Evolutionary conservation across 1,140 invertebrate species (phyloP), one percentile per base, ranked within the genome.

Genomic region (Megathymus violae): DNA sequence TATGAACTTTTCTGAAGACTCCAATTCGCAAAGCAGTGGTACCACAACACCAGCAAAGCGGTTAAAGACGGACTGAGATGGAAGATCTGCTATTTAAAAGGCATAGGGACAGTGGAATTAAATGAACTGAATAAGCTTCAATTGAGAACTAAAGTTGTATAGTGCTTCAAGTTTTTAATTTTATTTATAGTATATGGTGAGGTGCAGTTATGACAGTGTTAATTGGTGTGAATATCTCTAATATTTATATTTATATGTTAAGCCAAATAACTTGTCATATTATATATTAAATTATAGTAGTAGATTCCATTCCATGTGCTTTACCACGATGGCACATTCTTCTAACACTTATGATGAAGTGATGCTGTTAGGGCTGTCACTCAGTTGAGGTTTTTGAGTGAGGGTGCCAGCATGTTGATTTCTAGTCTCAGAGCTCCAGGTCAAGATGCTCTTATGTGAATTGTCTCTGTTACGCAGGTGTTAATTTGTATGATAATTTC

Each of bases 1-100:
- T 75, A 93, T 97, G 91, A 95, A 95, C 66, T 97, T 97, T 85
- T 97, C 96, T 0, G 96, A 97, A 89, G 96, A 97, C 79, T 97
- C 96, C 3, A 97, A 97, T 88, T 97, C 96, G 0, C 96, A 97
- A 87, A 95, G 96, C 68, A 96, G 95, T 83, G 96, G 97, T 78
- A 93, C 95, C 22, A 93, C 94, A 31, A 88, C 89, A 46, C 92
- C 93, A 10, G 93, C 95, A 7, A 97, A 97, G 88, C 92, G 95
- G 77, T 90, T 96, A 87, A 97, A 97, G 93, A 94, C 94, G 85
- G 94, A 92, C 62, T 92, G 87, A 92, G 60, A 19, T 40, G 60
- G 17, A 16, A 4, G 41, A n/a, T 27, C n/a, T 43, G 22, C 4
- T 17, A 11, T 43, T 6, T 54, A 27, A 19, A 31, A 16, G 4